Conservation (phyloP, 2,113 vertebrate genomes). For the Pristiophorus japonicus region DNA sequence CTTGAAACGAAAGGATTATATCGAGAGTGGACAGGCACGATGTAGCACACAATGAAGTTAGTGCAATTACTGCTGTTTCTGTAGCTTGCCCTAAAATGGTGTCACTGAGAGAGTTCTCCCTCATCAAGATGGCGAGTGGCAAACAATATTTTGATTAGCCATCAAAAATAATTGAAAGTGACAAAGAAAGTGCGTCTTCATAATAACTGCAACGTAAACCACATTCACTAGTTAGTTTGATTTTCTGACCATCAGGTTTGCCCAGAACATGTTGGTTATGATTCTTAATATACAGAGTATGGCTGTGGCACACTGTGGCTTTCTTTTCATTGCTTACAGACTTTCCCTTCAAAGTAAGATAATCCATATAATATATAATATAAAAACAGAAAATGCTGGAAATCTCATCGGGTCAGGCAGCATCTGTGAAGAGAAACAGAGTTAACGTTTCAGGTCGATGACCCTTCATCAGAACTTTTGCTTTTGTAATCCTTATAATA, state of each 20-base stretch:
- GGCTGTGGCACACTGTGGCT: background rate
- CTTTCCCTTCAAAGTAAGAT: background rate
- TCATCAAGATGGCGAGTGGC: background rate
- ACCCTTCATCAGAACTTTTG: too few species aligned
- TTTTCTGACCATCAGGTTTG: background rate
- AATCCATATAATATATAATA: background rate
- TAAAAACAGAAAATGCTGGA: too few species aligned
- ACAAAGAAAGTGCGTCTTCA: background rate
- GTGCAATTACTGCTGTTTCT: background rate
- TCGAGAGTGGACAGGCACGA: too few species aligned
- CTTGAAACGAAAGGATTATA: slow-evolving; percentile 9
- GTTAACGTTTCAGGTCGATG: too few species aligned
- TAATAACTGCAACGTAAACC: background rate
- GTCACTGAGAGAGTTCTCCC: background rate
- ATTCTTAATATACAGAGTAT: background rate
- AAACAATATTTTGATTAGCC: background rate
- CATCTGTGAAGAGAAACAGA: too few species aligned
- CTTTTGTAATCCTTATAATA: too few species aligned
- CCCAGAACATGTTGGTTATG: background rate
- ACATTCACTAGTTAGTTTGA: background rate
- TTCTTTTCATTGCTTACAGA: background rate
- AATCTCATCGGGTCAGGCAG: too few species aligned
- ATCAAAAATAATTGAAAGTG: slow-evolving; percentile 22
- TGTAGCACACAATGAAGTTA: slow-evolving; percentile 24
- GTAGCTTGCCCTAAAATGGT: background rate